These are phyloP conservation scores for Drosophila pandora DNA, from an alignment of 1,140 invertebrate species.

Conservation along the genomic window DNA sequence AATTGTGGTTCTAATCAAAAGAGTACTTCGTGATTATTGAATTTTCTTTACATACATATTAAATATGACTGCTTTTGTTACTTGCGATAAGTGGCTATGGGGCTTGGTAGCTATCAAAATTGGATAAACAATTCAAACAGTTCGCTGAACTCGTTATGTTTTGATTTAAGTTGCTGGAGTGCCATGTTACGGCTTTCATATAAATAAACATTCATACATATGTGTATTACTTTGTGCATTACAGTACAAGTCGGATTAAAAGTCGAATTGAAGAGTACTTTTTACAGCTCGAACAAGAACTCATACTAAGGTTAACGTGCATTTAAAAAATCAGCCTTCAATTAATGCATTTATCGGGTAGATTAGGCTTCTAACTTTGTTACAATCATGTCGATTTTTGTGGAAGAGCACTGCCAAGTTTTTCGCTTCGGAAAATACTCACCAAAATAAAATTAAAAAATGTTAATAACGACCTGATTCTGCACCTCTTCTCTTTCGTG, in stretches of 20 bases:
- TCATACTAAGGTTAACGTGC: constrained; percentile 49
- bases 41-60: constrained; percentile 15
- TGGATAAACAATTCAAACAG: constrained; percentile 5
- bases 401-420: background rate
- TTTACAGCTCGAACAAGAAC: constrained; percentile 29
- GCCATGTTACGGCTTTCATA: background rate
- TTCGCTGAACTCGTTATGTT: constrained; percentile 19
- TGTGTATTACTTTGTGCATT: constrained; percentile 9
- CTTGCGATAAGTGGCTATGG: background rate
- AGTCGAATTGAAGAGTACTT: constrained; percentile 5
- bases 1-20: background rate
- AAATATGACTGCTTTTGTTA: constrained; percentile 11
- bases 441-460: constrained; percentile 34
- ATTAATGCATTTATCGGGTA: constrained; percentile 43
- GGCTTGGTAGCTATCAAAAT: background rate
- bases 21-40: background rate
- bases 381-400: background rate
- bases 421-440: constrained; percentile 29
- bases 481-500: background rate
- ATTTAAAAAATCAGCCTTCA: constrained; percentile 68
- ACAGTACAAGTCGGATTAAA: constrained; percentile 15
- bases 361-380: constrained; percentile 22
- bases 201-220: constrained; percentile 4
- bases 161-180: constrained; percentile 21
- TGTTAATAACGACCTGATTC: background rate